phyloP scores from a whole-genome alignment of 2,888 invertebrate species.

The Microplitis manilae region DNA sequence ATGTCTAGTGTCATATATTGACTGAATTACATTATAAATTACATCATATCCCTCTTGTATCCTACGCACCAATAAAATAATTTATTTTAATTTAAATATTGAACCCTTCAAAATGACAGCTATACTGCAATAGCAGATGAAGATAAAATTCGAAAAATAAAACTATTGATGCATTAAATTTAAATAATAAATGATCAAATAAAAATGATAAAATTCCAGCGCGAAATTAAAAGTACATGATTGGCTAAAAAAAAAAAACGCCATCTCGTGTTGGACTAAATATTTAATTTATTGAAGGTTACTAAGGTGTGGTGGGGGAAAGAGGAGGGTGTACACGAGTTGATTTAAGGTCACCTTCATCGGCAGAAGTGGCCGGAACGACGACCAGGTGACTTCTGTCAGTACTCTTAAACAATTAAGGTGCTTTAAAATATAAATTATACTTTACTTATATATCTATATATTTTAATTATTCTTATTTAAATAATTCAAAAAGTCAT shows the following conservation, averaged over 20 bases:
- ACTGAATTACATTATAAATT: slow-evolving; percentile 43
- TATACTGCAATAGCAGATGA: too few relatives aligned
- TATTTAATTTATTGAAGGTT: slow-evolving; percentile 7
- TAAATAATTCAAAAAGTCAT: background rate
- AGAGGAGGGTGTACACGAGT: slow-evolving; percentile 45
- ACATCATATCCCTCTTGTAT: slow-evolving; percentile 29
- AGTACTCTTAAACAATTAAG: slow-evolving; percentile 42
- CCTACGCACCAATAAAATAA: background rate
- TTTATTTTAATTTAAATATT: background rate
- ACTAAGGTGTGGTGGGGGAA: slow-evolving; percentile 34
- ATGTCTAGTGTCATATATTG: slow-evolving; percentile 23
- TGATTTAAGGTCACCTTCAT: slow-evolving; percentile 68
- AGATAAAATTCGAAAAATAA: background rate
- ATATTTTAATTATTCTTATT: background rate
- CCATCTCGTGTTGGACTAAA: slow-evolving; percentile 7
- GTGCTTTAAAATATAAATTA: background rate
- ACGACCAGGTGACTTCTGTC: slow-evolving; percentile 58
- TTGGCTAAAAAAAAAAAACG: background rate
- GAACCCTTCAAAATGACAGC: background rate
- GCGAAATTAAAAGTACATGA: background rate
- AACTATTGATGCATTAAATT: background rate
- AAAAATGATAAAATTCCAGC: slow-evolving; percentile 10
- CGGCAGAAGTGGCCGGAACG: slow-evolving; percentile 49
- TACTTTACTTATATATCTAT: background rate
- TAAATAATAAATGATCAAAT: background rate